phyloP scores from a whole-genome alignment of 2,113 vertebrate genomes.

The Microtus pennsylvanicus region DNA sequence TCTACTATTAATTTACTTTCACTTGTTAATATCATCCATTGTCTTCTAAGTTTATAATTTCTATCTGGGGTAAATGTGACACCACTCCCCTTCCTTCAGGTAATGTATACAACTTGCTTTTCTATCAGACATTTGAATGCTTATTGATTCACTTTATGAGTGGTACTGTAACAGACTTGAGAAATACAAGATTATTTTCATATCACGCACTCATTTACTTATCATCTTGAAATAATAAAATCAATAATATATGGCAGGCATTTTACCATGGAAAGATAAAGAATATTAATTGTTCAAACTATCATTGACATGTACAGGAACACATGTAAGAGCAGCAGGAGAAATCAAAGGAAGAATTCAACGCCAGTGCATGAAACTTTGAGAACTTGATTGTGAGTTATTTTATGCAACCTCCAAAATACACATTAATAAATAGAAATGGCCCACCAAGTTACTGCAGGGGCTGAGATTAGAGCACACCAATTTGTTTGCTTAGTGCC shows the following conservation, averaged over 20 bases:
- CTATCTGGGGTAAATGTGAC: background rate
- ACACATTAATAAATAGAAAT: background rate
- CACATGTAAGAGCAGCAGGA: background rate
- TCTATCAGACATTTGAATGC: background rate
- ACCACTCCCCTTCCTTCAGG: background rate
- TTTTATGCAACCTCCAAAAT: background rate
- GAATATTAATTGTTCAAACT: background rate
- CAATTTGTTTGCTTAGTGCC: background rate
- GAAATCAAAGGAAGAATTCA: conserved; percentile 20
- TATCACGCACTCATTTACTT: background rate
- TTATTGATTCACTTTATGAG: background rate
- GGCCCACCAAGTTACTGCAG: background rate
- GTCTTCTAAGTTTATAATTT: background rate
- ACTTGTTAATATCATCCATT: background rate
- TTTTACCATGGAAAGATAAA: background rate
- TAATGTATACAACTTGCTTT: background rate
- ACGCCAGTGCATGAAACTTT: background rate
- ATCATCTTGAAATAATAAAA: background rate
- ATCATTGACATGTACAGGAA: background rate
- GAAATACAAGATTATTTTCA: conserved; percentile 2
- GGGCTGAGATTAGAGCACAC: background rate
- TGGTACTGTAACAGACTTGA: background rate
- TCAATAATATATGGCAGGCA: background rate
- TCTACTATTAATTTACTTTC: background rate
- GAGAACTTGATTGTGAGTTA: background rate